A percentile compares a stretch with the other conserved stretches of the same genome.
phyloP scores from a whole-genome alignment of 1,140 invertebrate genomes.

The Proctacanthus coquilletti region DNA sequence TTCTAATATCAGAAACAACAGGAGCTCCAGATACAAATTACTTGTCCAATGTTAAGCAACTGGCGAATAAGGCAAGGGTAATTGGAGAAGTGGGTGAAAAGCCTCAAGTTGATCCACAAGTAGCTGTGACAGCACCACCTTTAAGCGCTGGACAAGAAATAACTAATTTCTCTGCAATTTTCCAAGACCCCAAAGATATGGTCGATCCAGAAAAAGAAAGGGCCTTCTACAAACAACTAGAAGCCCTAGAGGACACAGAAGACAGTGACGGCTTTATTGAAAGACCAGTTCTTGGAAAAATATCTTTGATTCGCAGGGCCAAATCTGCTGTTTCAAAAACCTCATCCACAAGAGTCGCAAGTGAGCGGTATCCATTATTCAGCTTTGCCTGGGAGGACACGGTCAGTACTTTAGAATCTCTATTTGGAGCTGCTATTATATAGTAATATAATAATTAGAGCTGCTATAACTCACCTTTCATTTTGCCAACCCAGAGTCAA shows the following conservation, averaged over 20 bases:
- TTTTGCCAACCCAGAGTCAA: slow-evolving; percentile 16
- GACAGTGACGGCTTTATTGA: slow-evolving; percentile 44
- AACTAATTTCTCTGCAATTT: slow-evolving; percentile 17
- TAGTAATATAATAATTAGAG: background rate
- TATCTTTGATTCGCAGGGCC: slow-evolving; percentile 39
- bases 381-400: slow-evolving; percentile 8
- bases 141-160: slow-evolving; percentile 10
- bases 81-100: background rate
- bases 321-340: slow-evolving; percentile 36
- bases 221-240: slow-evolving; percentile 32
- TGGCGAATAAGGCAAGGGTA: slow-evolving; percentile 34
- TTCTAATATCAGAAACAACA: slow-evolving; percentile 32
- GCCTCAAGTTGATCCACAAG: background rate
- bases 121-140: background rate
- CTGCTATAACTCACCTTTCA: slow-evolving; percentile 8
- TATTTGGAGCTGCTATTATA: slow-evolving; percentile 1
- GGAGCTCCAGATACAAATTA: slow-evolving; percentile 25
- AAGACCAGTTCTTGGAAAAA: slow-evolving; percentile 37
- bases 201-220: slow-evolving; percentile 31
- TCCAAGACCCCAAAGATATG: slow-evolving; percentile 27
- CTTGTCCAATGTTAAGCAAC: slow-evolving; percentile 28
- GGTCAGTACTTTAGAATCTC: slow-evolving; percentile 16
- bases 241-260: slow-evolving; percentile 38
- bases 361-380: slow-evolving; percentile 14
- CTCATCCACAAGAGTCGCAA: slow-evolving; percentile 22